phyloP scores from a whole-genome alignment of 2,888 invertebrate genomes.

The Julus scandinavius region DNA sequence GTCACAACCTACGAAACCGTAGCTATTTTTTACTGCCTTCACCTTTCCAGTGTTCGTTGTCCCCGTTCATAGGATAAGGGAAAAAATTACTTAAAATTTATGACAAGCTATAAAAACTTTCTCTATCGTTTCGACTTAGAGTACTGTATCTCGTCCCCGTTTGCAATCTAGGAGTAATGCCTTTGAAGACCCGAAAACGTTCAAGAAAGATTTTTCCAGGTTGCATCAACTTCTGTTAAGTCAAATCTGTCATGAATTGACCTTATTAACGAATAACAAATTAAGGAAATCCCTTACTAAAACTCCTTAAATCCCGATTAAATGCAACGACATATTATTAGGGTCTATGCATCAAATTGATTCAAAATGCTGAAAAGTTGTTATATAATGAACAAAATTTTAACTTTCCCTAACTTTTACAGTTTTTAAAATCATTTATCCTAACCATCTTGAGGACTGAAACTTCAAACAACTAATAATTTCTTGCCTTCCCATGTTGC shows the following conservation, averaged over 20 bases:
- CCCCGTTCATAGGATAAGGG: not conserved
- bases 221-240: not conserved
- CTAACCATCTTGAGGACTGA: too few species aligned
- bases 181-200: slow-evolving; percentile 8
- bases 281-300: too few species aligned
- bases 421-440: too few species aligned
- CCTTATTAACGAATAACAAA: not conserved
- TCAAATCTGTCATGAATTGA: not conserved
- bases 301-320: too few species aligned
- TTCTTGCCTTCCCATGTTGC: too few species aligned
- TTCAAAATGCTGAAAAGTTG: too few species aligned
- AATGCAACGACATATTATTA: too few species aligned
- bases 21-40: not conserved
- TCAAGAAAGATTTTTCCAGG: not conserved
- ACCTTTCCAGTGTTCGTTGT: slow-evolving; percentile 27
- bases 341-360: too few species aligned
- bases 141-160: not conserved
- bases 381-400: too few species aligned
- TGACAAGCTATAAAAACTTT: slow-evolving; percentile 22
- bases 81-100: slow-evolving; percentile 28
- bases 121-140: not conserved
- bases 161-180: not conserved
- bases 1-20: slow-evolving; percentile 1
- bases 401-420: too few species aligned
- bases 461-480: too few species aligned